These are phyloP conservation scores for Ephydatia muelleri DNA, from an alignment of 37 sponge, comb jelly and placozoan genomes.

Conservation along the genomic window DNA sequence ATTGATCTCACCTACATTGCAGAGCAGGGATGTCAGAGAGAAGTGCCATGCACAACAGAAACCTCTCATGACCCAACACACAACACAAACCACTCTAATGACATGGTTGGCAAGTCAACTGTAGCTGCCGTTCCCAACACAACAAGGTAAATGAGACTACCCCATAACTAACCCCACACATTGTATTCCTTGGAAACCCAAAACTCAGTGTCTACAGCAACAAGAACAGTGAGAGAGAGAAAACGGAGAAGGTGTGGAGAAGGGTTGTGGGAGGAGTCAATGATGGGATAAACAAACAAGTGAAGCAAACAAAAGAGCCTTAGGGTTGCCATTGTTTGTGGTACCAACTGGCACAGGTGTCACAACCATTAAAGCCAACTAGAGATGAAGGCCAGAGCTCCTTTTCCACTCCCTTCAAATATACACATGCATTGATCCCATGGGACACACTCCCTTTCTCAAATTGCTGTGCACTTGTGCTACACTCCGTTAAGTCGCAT, in stretches of 20 bases:
- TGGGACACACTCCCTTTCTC: not conserved
- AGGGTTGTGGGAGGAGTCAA: not conserved
- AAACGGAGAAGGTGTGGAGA: not conserved
- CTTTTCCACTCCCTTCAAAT: not conserved
- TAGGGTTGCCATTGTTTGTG: not conserved
- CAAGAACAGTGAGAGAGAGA: not conserved
- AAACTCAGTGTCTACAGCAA: not conserved
- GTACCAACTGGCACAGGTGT: not conserved
- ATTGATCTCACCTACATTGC: not conserved
- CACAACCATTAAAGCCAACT: not conserved
- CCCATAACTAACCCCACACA: not conserved
- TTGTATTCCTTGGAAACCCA: not conserved
- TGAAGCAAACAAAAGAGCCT: not conserved
- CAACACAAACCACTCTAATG: not conserved
- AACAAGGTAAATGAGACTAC: not conserved
- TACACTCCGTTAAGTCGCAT: no score
- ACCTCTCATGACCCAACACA: not conserved
- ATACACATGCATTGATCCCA: not conserved
- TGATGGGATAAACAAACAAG: not conserved
- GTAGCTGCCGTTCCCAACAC: not conserved
- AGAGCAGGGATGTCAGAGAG: not conserved
- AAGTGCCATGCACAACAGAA: not conserved
- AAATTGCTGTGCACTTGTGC: no score
- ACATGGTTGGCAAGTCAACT: constrained; percentile 1
- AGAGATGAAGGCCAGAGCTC: not conserved